A percentile compares a stretch with the other conserved stretches of the same genome.
Evolutionary conservation across 2,888 invertebrate species (phyloP).

Genomic region (Drymonia ruficornis): DNA sequence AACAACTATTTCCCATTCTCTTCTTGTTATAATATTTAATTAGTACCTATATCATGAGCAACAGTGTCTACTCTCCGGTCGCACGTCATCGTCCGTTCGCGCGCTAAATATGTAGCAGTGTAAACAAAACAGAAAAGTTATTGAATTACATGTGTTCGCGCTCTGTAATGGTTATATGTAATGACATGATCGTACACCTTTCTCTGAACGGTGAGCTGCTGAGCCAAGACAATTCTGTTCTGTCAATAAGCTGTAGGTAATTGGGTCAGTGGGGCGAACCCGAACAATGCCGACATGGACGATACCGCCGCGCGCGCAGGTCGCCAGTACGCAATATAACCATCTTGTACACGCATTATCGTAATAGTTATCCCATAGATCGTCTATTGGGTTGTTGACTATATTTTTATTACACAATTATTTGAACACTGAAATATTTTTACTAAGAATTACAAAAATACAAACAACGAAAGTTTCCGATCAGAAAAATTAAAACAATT

Average conservation of each 20-base stretch:
- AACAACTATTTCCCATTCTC: conserved; percentile 23
- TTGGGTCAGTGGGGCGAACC: conserved; percentile 76
- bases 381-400: no score
- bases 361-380: conserved; percentile 41
- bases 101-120: conserved; percentile 25
- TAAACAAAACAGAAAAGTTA: conserved; percentile 34
- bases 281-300: conserved; percentile 63
- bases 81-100: conserved; percentile 17
- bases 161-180: conserved; percentile 27
- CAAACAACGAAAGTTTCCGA: no score
- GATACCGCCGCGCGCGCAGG: conserved; percentile 51
- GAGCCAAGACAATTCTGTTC: conserved; percentile 80
- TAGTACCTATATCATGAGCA: conserved; percentile 19
- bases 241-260: conserved; percentile 78
- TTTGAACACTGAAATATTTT: no score
- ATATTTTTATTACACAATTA: no score
- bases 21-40: conserved; percentile 5
- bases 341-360: conserved; percentile 19
- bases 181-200: conserved; percentile 47
- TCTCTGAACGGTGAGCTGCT: conserved; percentile 60
- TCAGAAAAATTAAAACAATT: no score
- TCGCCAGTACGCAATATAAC: conserved; percentile 38
- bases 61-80: conserved; percentile 13
- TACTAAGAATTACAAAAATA: no score
- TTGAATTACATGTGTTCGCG: conserved; percentile 22